These are phyloP conservation scores for Magallana ariakensis DNA, from an alignment of 1,140 invertebrate genomes.

Conservation along the genomic window DNA sequence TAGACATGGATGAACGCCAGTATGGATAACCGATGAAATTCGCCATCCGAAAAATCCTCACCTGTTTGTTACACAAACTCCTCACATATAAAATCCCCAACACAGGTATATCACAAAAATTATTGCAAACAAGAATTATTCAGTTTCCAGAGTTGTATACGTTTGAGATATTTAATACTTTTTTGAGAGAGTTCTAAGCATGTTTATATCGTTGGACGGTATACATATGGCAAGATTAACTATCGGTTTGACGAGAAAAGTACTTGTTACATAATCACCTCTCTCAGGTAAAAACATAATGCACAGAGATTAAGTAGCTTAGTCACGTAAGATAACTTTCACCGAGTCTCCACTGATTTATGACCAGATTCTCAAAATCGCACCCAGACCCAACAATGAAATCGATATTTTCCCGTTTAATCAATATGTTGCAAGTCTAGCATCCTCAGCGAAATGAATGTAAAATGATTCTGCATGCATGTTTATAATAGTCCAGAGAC, in stretches of 20 bases:
- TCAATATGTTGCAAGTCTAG: no score
- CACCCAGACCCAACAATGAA: not conserved
- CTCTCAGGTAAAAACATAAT: not conserved
- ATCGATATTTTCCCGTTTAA: no score
- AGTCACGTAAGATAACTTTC: slow-evolving; percentile 1
- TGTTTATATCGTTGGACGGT: not conserved
- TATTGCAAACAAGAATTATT: not conserved
- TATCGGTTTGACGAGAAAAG: not conserved
- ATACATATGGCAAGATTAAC: slow-evolving; percentile 12
- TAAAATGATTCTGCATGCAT: no score
- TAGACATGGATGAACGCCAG: not conserved
- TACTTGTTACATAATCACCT: slow-evolving; percentile 6
- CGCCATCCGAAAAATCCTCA: not conserved
- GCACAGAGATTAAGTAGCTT: not conserved
- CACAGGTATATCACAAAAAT: not conserved
- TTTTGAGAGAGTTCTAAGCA: not conserved
- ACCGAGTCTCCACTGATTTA: slow-evolving; percentile 1
- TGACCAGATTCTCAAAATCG: not conserved
- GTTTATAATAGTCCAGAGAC: no score
- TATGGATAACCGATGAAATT: not conserved
- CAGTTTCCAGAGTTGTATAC: not conserved
- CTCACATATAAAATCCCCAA: not conserved
- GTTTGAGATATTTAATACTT: not conserved
- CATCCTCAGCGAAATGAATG: no score
- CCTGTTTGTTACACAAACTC: not conserved